Evolutionary conservation across 2,888 invertebrate genomes (phyloP), one percentile per base, ranked within the genome.

Genomic region (Argyresthia goedartella): DNA sequence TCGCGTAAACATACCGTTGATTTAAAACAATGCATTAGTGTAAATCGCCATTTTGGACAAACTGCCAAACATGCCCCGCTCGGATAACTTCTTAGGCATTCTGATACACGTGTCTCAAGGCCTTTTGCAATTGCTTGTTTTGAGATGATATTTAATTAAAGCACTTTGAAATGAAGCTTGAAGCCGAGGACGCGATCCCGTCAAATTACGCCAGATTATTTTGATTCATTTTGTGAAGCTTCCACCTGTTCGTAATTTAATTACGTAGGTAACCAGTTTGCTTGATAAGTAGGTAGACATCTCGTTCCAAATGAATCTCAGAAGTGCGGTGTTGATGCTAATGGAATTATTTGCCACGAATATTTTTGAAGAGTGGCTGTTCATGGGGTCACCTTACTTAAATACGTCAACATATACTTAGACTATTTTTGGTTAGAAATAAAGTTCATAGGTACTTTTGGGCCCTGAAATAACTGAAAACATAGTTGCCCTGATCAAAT

Each of bases 181-280:
- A 69, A 71, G 66, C 69, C 66, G 65, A 64, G 66, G 67, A 71
- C 71, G 64, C 57, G 68, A 63, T 62, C 62, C 67, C 67, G 71
- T 77, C 78, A 79, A 79, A 78, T 76, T 73, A 74, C 71, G 60
- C 63, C 61, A 71, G 75, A 81, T 82, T 82, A 81, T 81, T 84
- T 81, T 76, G 78, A 81, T 79, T 81, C 73, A 79, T 77, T 78
- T 72, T 69, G 73, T 71, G 71, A 71, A 66, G 67, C 73, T 70
- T 65, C 77, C 76, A 81, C 81, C 81, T 82, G 80, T 74, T 81
- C 71, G 65, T 71, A 76, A 82, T 81, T 81, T 82, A 81, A 84
- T 85, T 81, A 81, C 70, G 66, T 25, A 25, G 25, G 25, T 62
- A 59, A 60, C 41, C 64, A 69, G 70, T 75, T 73, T 64, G 64